Base-by-base conservation (phyloP, 2,797 vertebrate species). In the Ibycter americanus region DNA sequence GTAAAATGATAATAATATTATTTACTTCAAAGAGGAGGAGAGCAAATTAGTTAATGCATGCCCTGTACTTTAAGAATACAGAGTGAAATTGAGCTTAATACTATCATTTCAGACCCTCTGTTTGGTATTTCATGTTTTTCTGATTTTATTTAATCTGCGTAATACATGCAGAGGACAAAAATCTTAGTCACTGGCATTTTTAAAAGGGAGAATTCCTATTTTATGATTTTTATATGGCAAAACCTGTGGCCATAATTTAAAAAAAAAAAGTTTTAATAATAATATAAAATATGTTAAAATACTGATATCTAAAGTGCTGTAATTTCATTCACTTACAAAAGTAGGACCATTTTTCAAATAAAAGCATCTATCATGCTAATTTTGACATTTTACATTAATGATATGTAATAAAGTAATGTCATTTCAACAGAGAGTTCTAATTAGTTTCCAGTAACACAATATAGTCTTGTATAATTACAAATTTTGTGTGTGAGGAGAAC, bases 351-450 rank as follows among this genome's bases (percentile, higher is more conserved):
- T 96, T 92, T 83, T 92, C 52, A 4, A 55, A 55, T 25, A 36
- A 81, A 83, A 80, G 17, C 27, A 72, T 38, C 51, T 47, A 40
- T 65, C 34, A 47, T 65, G 51, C 51, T 93, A 55, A 87, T 94
- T 93, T 88, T 90, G 85, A 82, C 58, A 70, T 91, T 91, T 91
- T 68, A 19, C 65, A 25, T 82, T 91, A 93, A 59, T 66, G n/a
- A 58, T 86, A 10, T 31, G 20, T 76, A 93, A 90, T 90, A 88
- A 94, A 90, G 11, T 52, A 88, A 72, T 90, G 47, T 52, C 20
- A 56, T 94, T 86, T 91, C 80, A 93, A 58, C 51, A 66, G 77
- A 83, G 70, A 88, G 47, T 91, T 96, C 66, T 90, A 93, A 96
- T 95, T 91, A 96, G 83, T 79, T 84, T 55, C 83, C 85, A 90